Evolutionary conservation across 2,797 vertebrate species (phyloP).

Genomic region (Gallinago solitaria): DNA sequence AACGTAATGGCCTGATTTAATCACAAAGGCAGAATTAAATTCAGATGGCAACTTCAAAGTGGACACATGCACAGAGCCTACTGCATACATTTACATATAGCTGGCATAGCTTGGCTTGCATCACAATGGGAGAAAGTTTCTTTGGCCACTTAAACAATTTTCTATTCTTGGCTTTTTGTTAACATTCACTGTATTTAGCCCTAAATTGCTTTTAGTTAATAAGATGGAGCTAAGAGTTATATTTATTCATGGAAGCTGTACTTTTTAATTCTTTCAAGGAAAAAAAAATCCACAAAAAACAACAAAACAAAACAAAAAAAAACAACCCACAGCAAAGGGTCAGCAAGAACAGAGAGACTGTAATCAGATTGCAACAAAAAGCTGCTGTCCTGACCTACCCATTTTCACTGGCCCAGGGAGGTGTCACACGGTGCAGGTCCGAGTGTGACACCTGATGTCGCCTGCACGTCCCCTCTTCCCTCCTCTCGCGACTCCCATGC

Average conservation of each 20-base stretch:
- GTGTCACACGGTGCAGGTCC: neutral
- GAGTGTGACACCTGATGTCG: neutral
- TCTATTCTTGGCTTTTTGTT: constrained; percentile 76
- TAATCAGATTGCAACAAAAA: constrained; percentile 51
- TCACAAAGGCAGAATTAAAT: constrained; percentile 88
- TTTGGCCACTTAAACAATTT: constrained; percentile 86
- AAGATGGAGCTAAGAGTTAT: constrained; percentile 72
- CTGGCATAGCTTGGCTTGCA: constrained; percentile 87
- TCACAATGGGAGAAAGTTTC: constrained; percentile 88
- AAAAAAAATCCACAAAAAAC: neutral
- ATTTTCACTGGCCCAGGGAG: neutral
- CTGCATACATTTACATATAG: constrained; percentile 97
- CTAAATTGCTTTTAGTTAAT: constrained; percentile 72
- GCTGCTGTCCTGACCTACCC: neutral
- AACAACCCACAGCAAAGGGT: neutral
- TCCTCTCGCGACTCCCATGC: neutral
- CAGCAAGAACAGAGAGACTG: constrained; percentile 53
- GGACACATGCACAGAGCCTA: constrained; percentile 83
- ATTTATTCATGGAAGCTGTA: constrained; percentile 75
- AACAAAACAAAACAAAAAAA: neutral
- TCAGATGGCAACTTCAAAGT: constrained; percentile 94
- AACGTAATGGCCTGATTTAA: constrained; percentile 96
- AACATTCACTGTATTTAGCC: constrained; percentile 80
- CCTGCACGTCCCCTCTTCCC: neutral
- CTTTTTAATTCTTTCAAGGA: constrained; percentile 75